These are phyloP conservation scores for Boleophthalmus pectinirostris DNA, from an alignment of 2,113 vertebrate species.

Conservation along the genomic window DNA sequence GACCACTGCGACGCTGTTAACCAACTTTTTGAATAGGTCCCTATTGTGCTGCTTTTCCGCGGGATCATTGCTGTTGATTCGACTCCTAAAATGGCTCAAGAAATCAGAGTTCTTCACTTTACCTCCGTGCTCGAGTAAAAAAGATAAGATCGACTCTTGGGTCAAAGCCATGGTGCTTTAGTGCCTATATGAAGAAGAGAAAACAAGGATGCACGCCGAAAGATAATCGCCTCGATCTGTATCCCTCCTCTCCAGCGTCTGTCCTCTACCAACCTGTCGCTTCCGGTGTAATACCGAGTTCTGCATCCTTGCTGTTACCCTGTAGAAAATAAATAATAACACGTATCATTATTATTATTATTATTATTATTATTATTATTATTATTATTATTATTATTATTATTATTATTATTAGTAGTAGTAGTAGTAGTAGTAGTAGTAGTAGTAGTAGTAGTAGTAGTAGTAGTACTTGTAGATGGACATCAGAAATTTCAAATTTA, in stretches of 20 bases:
- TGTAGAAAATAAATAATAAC: no score
- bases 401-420: no score
- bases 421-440: no score
- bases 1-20: constrained; percentile 87
- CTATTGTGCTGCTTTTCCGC: constrained; percentile 79
- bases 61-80: constrained; percentile 75
- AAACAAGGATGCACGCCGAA: neutral
- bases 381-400: no score
- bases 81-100: constrained; percentile 77
- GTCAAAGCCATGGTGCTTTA: constrained; percentile 73
- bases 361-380: no score
- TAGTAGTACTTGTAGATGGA: no score
- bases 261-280: constrained; percentile 69
- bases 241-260: constrained; percentile 9
- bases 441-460: no score
- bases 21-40: constrained; percentile 83
- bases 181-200: neutral
- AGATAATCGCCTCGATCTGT: constrained; percentile 12
- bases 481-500: no score
- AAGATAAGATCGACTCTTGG: constrained; percentile 80
- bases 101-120: constrained; percentile 83
- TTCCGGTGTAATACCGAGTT: constrained; percentile 64
- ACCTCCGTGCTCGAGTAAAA: constrained; percentile 84
- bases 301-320: neutral
- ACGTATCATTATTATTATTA: no score